Conservation (phyloP, 2,797 vertebrate species). For the Poecilia velifera region DNA sequence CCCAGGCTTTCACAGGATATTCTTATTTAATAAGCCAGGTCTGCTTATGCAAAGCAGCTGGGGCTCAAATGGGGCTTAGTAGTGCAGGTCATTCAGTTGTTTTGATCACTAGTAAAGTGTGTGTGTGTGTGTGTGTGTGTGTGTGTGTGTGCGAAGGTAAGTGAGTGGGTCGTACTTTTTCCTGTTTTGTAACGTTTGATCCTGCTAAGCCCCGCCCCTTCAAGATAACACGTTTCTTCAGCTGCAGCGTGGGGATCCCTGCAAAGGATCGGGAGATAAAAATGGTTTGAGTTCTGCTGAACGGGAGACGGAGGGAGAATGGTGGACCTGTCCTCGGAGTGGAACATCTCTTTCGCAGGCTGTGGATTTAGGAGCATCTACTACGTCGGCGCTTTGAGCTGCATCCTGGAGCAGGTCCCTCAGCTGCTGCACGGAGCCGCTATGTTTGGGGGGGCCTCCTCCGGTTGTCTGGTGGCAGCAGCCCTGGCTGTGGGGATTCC, state of each 20-base stretch:
- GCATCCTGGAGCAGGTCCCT: slow-evolving; percentile 83
- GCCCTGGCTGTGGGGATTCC: slow-evolving; percentile 78
- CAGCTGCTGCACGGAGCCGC: slow-evolving; percentile 81
- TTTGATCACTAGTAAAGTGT: no score
- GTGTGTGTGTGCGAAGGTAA: no score
- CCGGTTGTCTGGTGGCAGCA: slow-evolving; percentile 86
- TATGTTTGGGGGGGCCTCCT: slow-evolving; percentile 85
- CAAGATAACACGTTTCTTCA: slow-evolving; percentile 4
- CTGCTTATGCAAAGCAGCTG: no score
- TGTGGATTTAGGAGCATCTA: slow-evolving; percentile 90
- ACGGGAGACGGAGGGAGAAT: slow-evolving; percentile 17
- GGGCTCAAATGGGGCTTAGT: no score
- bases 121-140: no score
- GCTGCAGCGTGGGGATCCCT: not conserved
- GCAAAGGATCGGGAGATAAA: no score
- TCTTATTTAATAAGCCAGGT: no score
- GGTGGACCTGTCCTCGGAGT: slow-evolving; percentile 67
- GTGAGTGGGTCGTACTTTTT: not conserved
- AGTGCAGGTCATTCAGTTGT: no score
- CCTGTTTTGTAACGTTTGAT: slow-evolving; percentile 26
- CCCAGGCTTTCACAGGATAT: no score
- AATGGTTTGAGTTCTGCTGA: slow-evolving; percentile 2
- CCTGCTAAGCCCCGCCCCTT: not conserved
- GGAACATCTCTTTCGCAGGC: slow-evolving; percentile 89
- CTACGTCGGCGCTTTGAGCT: slow-evolving; percentile 85